Percentiles rank a stretch among this genome's conserved stretches.
Conservation (phyloP, 2,888 invertebrate genomes). For the Meandrusa payeni region DNA sequence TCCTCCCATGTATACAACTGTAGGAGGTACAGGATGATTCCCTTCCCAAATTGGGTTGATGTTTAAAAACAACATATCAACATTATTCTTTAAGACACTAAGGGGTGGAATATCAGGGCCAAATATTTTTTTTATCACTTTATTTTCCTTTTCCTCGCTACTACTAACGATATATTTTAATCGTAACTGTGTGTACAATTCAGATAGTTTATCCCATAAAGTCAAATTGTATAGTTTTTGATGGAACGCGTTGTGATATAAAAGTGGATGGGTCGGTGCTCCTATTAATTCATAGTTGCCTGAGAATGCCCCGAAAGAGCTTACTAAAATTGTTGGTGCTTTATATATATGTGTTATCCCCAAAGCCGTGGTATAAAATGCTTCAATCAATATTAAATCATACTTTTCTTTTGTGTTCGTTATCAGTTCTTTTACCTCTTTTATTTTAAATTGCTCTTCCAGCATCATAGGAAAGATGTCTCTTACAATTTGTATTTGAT, state of each 20-base stretch:
- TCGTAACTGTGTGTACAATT: slow-evolving; percentile 8
- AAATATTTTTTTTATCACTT: slow-evolving; percentile 9
- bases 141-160: slow-evolving; percentile 6
- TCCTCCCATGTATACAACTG: slow-evolving; percentile 29
- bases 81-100: slow-evolving; percentile 17
- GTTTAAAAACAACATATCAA: slow-evolving; percentile 36
- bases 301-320: slow-evolving; percentile 34
- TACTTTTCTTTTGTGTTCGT: slow-evolving; percentile 23
- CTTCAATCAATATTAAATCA: slow-evolving; percentile 42
- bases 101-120: slow-evolving; percentile 29
- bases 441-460: slow-evolving; percentile 3
- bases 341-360: slow-evolving; percentile 38
- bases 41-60: slow-evolving; percentile 30
- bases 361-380: slow-evolving; percentile 28
- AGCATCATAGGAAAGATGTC: not conserved
- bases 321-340: slow-evolving; percentile 40
- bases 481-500: not conserved
- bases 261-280: slow-evolving; percentile 32
- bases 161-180: not conserved
- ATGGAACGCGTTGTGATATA: slow-evolving; percentile 23
- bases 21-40: slow-evolving; percentile 30
- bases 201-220: slow-evolving; percentile 8
- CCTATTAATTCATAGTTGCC: slow-evolving; percentile 31
- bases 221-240: slow-evolving; percentile 25
- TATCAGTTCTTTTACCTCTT: slow-evolving; percentile 10